phyloP scores from a whole-genome alignment of 2,113 vertebrate species.

The Cnemophilus loriae region DNA sequence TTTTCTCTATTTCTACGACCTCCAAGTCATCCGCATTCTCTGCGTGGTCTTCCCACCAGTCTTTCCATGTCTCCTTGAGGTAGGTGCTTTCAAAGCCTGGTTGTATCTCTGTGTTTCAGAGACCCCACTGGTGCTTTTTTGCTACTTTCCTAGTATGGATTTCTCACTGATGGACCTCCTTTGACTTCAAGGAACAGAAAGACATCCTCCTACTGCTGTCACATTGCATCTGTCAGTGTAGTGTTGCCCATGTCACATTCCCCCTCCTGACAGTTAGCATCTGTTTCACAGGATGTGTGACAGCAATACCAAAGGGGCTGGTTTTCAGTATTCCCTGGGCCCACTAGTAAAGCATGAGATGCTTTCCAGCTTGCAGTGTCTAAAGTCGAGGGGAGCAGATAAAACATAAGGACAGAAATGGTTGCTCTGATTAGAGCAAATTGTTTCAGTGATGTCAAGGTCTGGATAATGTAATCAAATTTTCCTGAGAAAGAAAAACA shows the following conservation, averaged over 20 bases:
- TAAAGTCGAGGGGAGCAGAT: background rate
- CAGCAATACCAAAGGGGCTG: background rate
- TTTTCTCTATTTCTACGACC: background rate
- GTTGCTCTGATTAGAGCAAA: background rate
- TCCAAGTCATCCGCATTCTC: background rate
- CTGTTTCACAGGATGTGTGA: background rate
- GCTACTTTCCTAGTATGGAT: background rate
- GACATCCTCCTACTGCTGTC: background rate
- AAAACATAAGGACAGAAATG: background rate
- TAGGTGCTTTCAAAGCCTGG: background rate
- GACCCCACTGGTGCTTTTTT: background rate
- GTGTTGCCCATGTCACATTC: background rate
- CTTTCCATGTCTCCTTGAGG: background rate
- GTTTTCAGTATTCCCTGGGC: background rate
- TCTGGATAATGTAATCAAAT: background rate
- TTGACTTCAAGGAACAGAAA: background rate
- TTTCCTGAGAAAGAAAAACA: background rate
- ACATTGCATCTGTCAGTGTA: background rate
- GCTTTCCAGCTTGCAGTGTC: background rate
- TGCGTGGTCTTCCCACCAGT: background rate
- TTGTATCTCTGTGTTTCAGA: background rate
- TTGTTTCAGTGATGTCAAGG: background rate
- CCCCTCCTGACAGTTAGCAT: background rate
- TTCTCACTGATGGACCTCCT: background rate
- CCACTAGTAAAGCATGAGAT: background rate